Evolutionary conservation across 2,113 vertebrate species (phyloP).

Genomic region (Micronycteris hirsuta): DNA sequence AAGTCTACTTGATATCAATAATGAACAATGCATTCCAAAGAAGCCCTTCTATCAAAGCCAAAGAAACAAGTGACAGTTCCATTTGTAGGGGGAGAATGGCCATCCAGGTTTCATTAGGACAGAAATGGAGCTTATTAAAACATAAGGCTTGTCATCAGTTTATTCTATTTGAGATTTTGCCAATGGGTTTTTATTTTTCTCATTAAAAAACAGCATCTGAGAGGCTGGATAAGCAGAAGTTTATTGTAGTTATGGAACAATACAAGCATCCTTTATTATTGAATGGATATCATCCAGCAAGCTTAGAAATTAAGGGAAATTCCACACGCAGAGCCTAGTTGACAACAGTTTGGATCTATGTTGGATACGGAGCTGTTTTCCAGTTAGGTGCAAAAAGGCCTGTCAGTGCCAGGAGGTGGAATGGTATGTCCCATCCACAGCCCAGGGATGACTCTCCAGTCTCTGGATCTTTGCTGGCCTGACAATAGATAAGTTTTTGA

Average conservation of each 20-base stretch:
- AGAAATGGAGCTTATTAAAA: slow-evolving; percentile 23
- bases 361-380: neutral
- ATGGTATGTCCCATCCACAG: neutral
- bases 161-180: slow-evolving; percentile 35
- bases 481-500: slow-evolving; percentile 12
- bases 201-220: neutral
- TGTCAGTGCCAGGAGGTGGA: neutral
- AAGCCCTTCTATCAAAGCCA: neutral
- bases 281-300: neutral
- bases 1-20: neutral
- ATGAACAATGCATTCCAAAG: neutral
- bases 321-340: neutral
- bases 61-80: neutral
- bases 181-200: slow-evolving; percentile 7
- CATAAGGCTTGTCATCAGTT: neutral
- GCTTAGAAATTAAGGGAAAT: neutral
- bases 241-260: neutral
- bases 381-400: neutral
- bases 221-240: neutral
- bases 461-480: neutral
- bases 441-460: neutral
- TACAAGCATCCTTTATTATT: neutral
- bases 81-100: neutral
- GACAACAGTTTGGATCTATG: neutral
- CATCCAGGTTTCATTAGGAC: neutral